Evolutionary conservation across 2,113 vertebrate species (phyloP), one percentile per base, ranked within the genome.

Genomic region (Trachemys scripta): DNA sequence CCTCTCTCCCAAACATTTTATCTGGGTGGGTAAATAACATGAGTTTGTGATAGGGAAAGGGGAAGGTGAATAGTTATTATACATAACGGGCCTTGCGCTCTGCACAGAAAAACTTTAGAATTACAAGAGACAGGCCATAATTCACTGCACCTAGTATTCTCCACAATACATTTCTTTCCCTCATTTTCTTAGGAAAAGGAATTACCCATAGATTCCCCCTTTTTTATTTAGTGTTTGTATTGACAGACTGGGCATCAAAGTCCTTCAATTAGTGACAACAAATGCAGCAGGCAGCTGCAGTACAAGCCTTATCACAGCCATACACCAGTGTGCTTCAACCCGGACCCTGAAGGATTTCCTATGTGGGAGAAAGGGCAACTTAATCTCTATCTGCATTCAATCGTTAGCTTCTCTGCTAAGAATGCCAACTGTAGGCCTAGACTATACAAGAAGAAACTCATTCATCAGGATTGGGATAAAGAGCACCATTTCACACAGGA

Each of bases 141-240:
- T 86, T 94, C 49, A 83, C 50, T 96, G 92, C 53, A 78, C 11
- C 12, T 16, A 78, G 25, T 91, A 90, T 50, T 91, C 84, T 9
- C 53, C 81, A 65, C 50, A 80, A 20, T 65, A 10, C 38, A 56
- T 81, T 94, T 94, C 89, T 86, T 93, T 92, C 89, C 38, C 85
- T 92, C 80, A 5, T 59, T 72, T 95, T 85, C 62, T 80, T 62
- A 83, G 45, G 72, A 13, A 76, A 76, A 45, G 38, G 35, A 25
- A 65, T 88, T 50, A 19, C 13, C 50, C 65, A 42, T 22, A 29
- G 22, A 22, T 42, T 35, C 27, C 16, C 47, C 31, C 51, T 42
- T 88, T 89, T 92, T 54, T 13, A 69, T 89, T 92, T 94, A 97
- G 95, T 92, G 95, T 96, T 96, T 88, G 57, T 57, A 89, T 20